These are phyloP conservation scores for Falco berigora DNA, from an alignment of 2,797 vertebrate species.

Conservation along the genomic window DNA sequence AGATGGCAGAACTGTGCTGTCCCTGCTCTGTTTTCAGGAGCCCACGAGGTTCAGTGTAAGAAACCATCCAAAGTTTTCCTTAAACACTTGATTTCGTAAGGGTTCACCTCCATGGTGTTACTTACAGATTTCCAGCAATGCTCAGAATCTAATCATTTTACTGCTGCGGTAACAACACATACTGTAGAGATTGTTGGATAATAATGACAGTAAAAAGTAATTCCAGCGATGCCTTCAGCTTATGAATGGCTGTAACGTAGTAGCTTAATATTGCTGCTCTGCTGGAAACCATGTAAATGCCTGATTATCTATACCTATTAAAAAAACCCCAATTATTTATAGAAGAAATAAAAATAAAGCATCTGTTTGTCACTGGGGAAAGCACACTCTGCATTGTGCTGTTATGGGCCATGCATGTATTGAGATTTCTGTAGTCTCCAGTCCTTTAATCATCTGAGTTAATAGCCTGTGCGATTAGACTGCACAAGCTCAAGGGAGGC, in stretches of 20 bases:
- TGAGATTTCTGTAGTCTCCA: constrained; percentile 14
- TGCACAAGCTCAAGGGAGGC: neutral
- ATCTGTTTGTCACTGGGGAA: constrained; percentile 24
- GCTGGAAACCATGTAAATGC: constrained; percentile 64
- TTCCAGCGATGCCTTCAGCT: constrained; percentile 23
- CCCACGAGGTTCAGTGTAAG: neutral
- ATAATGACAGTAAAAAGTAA: constrained; percentile 48
- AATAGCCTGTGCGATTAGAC: constrained; percentile 4
- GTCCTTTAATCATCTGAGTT: constrained; percentile 37
- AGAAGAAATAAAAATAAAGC: constrained; percentile 54
- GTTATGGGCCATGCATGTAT: neutral
- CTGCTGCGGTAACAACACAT: neutral
- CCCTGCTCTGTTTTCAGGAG: neutral
- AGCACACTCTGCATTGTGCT: constrained; percentile 16
- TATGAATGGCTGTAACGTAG: constrained; percentile 53
- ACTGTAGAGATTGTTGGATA: constrained; percentile 7
- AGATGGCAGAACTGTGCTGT: neutral
- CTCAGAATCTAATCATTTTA: constrained; percentile 22
- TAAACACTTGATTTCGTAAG: neutral
- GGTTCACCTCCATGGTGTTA: neutral
- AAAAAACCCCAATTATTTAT: constrained; percentile 58
- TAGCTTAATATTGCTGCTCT: constrained; percentile 67
- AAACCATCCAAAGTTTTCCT: neutral
- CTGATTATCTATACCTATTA: constrained; percentile 67
- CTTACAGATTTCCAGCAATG: constrained; percentile 2